Percentiles rank a stretch among this genome's conserved stretches.
These are phyloP conservation scores for Meiosimyza platycephala DNA, from an alignment of 2,888 invertebrate species.

Conservation along the genomic window DNA sequence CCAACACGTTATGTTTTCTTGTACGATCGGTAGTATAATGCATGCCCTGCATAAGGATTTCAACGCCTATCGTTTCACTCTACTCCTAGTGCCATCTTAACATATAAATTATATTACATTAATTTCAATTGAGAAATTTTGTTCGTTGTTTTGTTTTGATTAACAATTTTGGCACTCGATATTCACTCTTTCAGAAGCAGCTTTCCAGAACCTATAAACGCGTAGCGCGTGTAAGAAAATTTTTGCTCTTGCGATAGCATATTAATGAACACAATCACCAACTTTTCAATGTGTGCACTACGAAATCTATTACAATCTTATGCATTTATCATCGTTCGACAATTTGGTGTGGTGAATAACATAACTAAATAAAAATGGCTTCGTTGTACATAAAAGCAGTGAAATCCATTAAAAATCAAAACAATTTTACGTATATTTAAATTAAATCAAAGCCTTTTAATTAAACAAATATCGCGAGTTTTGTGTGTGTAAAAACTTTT, in stretches of 20 bases:
- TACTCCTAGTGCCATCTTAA: too few species aligned
- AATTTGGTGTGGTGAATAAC: constrained; percentile 43
- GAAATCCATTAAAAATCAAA: constrained; percentile 46
- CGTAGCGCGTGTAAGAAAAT: background rate
- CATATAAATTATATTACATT: too few species aligned
- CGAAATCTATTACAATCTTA: constrained; percentile 33
- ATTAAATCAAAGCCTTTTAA: constrained; percentile 7
- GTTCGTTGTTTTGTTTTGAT: too few species aligned
- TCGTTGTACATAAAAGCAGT: constrained; percentile 53
- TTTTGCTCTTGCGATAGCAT: background rate
- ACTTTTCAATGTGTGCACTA: constrained; percentile 3
- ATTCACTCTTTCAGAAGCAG: too few species aligned
- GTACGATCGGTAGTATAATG: too few species aligned
- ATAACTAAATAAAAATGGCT: constrained; percentile 57
- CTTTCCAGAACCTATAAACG: too few species aligned
- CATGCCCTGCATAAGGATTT: too few species aligned
- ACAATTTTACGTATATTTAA: constrained; percentile 43
- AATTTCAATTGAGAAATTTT: too few species aligned
- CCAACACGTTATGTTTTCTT: too few species aligned
- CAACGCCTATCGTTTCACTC: too few species aligned
- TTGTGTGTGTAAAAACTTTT: constrained; percentile 11
- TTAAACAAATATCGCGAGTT: constrained; percentile 11
- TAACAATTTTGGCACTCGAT: too few species aligned
- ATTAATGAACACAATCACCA: constrained; percentile 5
- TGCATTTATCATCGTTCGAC: constrained; percentile 22